Conservation (phyloP, 2,888 invertebrate species). For the Malthinus seriepunctatus region DNA sequence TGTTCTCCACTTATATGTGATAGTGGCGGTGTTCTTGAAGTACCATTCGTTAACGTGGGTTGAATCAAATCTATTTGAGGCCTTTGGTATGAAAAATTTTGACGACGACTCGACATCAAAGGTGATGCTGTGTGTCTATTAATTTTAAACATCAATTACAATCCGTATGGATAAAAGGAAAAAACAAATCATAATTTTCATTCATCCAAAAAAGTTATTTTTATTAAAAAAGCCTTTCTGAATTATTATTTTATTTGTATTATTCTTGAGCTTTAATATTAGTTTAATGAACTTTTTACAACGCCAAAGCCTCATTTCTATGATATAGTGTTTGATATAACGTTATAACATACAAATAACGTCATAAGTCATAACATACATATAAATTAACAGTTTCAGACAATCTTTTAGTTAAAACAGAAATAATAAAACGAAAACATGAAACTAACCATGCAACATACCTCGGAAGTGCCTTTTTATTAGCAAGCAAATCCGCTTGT, state of each 20-base stretch:
- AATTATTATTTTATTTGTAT: not conserved
- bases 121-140: conserved; percentile 40
- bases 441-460: conserved; percentile 57
- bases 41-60: conserved; percentile 38
- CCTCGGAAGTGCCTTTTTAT: conserved; percentile 55
- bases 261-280: not conserved
- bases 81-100: conserved; percentile 35
- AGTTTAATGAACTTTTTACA: too few species aligned
- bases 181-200: not conserved
- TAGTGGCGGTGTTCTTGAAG: conserved; percentile 27
- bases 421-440: conserved; percentile 12
- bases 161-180: not conserved
- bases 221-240: not conserved
- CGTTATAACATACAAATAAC: too few species aligned
- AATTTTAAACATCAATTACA: too few species aligned
- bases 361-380: too few species aligned
- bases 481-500: conserved; percentile 49
- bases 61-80: conserved; percentile 31
- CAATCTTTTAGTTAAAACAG: not conserved
- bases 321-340: too few species aligned
- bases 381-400: not conserved
- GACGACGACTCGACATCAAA: conserved; percentile 24
- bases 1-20: conserved; percentile 17
- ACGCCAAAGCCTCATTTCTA: too few species aligned
- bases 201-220: not conserved